Base-by-base conservation (phyloP, 2,797 vertebrate genomes). In the Epinephelus coioides region DNA sequence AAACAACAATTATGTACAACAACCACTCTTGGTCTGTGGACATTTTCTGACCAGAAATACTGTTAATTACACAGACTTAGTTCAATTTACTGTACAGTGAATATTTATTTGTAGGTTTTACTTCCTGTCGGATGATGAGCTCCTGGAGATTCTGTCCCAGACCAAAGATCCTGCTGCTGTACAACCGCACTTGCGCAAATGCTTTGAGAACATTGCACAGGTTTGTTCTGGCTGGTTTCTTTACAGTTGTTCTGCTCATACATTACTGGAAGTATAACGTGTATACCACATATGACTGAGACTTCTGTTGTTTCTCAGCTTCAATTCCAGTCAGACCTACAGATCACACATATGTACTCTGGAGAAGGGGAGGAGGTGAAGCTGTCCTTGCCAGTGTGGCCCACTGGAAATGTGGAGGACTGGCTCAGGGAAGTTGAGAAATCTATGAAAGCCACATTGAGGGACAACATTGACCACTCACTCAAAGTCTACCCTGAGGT, bases 281-380 rank as follows among this genome's bases (percentile, higher is more conserved):
- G 2, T 34, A 7, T 38, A 30, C 38, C 15, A 43, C 15, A 43
- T 23, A 3, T 0, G 7, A 77, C 46, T 70, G 6, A 66, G 2
- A 51, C 5, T 59, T 67, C 15, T 73, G 9, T 81, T 69, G 10
- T 56, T 79, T 72, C 23, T 85, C 92, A 99, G 98, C 95, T 99
- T 25, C 88, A 94, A 57, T 99, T 99, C 89, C 96, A 98, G 91
- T 88, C 96, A 34, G 96, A 98, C 85, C 94, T 97, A 11, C 91
- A 96, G 91, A 98, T 99, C 92, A 98, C 97, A 4, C 96, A 98
- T 56, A 97, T 98, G 98, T 97, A 96, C 86, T 98, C 97, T 1
- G 96, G 95, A 6, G 97, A 98, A 81, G 97, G 96, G 15, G 97
- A 99, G 86, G 96, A 97, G 84, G 97, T 99, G 34, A 53, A 94